These are phyloP conservation scores for Saimiri boliviensis DNA, from an alignment of 2,113 vertebrate genomes.

Conservation along the genomic window DNA sequence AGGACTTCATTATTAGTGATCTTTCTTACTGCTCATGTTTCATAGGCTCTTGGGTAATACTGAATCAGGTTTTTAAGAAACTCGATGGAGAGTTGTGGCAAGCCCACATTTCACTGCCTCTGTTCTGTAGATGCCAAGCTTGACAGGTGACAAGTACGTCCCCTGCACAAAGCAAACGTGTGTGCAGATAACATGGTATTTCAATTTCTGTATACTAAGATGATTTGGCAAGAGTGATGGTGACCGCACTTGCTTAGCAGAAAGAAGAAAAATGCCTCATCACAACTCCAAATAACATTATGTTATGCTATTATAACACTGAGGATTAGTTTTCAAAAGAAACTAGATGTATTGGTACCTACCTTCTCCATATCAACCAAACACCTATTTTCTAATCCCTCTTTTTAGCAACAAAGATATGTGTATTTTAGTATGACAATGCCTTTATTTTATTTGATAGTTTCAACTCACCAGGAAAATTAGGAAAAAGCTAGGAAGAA, in stretches of 20 bases:
- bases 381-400: neutral
- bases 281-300: neutral
- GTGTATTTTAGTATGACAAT: neutral
- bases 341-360: neutral
- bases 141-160: neutral
- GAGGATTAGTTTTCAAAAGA: neutral
- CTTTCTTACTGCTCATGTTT: neutral
- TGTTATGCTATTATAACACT: neutral
- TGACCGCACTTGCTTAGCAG: neutral
- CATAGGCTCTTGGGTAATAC: slow-evolving; percentile 35
- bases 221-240: neutral
- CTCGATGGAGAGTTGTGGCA: neutral
- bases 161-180: neutral
- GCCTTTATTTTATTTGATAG: neutral
- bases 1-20: slow-evolving; percentile 50
- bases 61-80: slow-evolving; percentile 32
- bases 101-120: neutral
- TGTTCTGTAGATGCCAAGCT: neutral
- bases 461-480: neutral
- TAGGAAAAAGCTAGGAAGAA: neutral
- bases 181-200: neutral
- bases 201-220: neutral
- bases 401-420: neutral
- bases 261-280: neutral
- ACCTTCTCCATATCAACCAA: neutral